phyloP scores from a whole-genome alignment of 1,140 invertebrate species.

The Metaphire vulgaris region DNA sequence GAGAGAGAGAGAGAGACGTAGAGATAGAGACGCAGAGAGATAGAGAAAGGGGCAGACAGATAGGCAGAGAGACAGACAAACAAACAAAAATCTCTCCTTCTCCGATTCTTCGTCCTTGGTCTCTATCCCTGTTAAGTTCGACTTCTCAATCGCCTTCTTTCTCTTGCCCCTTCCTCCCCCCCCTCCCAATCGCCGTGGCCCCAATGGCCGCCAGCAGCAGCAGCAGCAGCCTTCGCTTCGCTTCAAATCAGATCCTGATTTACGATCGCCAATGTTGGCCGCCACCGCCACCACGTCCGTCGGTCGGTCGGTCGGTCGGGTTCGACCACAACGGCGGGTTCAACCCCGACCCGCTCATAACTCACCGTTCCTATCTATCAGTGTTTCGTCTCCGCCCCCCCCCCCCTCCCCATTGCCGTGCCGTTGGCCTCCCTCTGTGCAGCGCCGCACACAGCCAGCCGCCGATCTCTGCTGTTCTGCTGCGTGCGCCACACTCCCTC shows the following conservation, averaged over 20 bases:
- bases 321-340: too few species aligned
- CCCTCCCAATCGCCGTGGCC: neutral
- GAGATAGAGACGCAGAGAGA: neutral
- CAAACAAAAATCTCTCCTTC: neutral
- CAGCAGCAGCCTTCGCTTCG: too few species aligned
- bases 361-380: neutral
- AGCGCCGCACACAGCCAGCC: neutral
- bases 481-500: neutral
- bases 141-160: neutral
- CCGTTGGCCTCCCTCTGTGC: neutral
- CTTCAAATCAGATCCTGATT: neutral
- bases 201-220: too few species aligned
- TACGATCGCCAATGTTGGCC: neutral
- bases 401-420: too few species aligned
- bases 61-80: neutral
- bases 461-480: neutral
- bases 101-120: neutral
- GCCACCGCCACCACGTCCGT: neutral
- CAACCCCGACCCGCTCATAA: neutral
- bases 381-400: neutral
- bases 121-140: neutral
- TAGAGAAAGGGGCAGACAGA: neutral
- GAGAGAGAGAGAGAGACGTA: constrained; percentile 1
- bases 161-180: neutral
- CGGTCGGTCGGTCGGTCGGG: neutral